Evolutionary conservation across 92 coral and sea anemone genomes (phyloP).

Genomic region (Muricea muricata): DNA sequence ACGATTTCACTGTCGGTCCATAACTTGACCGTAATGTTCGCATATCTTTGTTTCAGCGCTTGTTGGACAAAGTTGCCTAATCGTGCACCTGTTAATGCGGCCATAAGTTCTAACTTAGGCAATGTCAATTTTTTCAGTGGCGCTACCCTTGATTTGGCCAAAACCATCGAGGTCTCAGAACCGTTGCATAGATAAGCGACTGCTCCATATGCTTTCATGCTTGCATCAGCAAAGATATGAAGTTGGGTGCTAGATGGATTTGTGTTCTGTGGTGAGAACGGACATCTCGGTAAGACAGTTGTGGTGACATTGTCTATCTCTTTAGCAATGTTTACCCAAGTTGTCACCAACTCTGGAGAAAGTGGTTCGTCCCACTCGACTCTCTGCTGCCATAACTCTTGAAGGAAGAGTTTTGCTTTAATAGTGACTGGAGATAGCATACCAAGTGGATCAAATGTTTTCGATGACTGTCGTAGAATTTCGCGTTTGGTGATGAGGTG

Average conservation of each 20-base stretch:
- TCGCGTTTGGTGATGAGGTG: slow-evolving; percentile 47
- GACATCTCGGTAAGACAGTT: no score
- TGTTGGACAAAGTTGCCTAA: slow-evolving; percentile 27
- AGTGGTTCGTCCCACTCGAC: neutral
- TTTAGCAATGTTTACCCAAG: no score
- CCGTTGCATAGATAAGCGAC: slow-evolving; percentile 49
- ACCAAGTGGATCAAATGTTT: slow-evolving; percentile 57
- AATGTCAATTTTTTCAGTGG: slow-evolving; percentile 42
- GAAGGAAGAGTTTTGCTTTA: slow-evolving; percentile 56
- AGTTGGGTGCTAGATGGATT: slow-evolving; percentile 17
- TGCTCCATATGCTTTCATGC: slow-evolving; percentile 67
- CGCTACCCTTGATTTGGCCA: slow-evolving; percentile 45
- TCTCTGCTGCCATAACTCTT: slow-evolving; percentile 57
- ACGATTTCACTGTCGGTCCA: slow-evolving; percentile 57
- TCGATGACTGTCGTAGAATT: slow-evolving; percentile 14
- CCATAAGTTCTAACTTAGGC: slow-evolving; percentile 51
- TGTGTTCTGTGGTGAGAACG: no score
- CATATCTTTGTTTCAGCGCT: slow-evolving; percentile 17
- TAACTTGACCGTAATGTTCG: slow-evolving; percentile 13
- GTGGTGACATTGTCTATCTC: no score
- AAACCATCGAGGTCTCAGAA: slow-evolving; percentile 42
- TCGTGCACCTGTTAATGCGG: slow-evolving; percentile 38
- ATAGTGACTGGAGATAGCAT: slow-evolving; percentile 46
- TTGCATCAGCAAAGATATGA: no score
- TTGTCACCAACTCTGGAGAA: no score